Evolutionary conservation across 2,797 vertebrate species (phyloP).

Genomic region (Capromys pilorides): DNA sequence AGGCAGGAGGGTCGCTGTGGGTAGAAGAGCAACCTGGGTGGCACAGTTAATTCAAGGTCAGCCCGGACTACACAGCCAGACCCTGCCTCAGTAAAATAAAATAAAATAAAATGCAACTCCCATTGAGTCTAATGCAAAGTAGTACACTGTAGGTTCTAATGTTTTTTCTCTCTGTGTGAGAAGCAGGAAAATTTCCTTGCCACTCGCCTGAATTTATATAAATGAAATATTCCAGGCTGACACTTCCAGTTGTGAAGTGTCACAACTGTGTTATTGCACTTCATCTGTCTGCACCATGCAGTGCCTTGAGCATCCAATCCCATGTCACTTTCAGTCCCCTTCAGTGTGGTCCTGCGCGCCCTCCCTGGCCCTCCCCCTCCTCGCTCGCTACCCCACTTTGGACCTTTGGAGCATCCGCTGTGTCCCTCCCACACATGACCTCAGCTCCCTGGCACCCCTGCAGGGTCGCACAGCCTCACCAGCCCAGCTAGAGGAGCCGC

Average conservation of each 20-base stretch:
- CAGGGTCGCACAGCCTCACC: not conserved
- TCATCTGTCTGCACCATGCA: not conserved
- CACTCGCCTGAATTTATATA: not conserved
- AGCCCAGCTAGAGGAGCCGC: accelerated
- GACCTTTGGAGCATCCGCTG: not conserved
- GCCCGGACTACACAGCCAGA: not conserved
- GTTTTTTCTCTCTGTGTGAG: not conserved
- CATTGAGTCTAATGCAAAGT: not conserved
- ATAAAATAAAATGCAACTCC: not conserved
- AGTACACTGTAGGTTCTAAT: not conserved
- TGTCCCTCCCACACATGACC: not conserved
- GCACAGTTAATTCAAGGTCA: not conserved
- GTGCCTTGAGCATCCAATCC: not conserved
- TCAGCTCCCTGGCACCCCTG: not conserved
- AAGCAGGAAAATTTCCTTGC: not conserved
- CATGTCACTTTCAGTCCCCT: not conserved
- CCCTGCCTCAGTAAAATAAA: not conserved
- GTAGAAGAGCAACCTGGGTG: not conserved
- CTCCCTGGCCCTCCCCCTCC: not conserved
- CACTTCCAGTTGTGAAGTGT: not conserved
- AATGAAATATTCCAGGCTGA: not conserved
- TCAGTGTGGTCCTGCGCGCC: not conserved
- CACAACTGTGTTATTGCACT: not conserved
- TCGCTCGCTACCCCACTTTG: not conserved
- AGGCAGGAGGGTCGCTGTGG: not conserved